Evolutionary conservation across 1,140 invertebrate species (phyloP).

Genomic region (Musca vetustissima): DNA sequence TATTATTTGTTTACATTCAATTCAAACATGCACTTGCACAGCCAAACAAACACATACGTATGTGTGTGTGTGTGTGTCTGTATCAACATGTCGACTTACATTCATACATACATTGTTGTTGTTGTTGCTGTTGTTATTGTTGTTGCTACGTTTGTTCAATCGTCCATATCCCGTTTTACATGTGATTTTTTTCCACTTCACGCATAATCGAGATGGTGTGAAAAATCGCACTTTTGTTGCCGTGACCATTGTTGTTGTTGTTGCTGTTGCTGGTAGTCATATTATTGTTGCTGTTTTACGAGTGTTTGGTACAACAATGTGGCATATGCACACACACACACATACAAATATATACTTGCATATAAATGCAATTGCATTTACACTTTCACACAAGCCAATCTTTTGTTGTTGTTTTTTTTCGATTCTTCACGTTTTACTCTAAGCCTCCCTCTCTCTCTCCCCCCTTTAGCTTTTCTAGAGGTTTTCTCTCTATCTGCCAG

Average conservation of each 20-base stretch:
- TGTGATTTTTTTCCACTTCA: conserved; percentile 21
- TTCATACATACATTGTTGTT: neutral
- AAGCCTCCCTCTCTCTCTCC: no score
- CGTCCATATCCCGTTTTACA: conserved; percentile 20
- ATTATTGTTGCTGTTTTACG: conserved; percentile 18
- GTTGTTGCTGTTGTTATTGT: conserved; percentile 9
- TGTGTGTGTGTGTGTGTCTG: neutral
- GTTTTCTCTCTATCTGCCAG: neutral
- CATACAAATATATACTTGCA: neutral
- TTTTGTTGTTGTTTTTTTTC: no score
- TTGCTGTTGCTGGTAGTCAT: no score
- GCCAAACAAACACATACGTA: neutral
- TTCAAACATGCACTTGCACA: neutral
- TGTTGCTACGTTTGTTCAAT: conserved; percentile 11
- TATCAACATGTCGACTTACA: neutral
- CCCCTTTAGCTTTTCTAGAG: no score
- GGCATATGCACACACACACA: neutral
- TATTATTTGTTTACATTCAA: conserved; percentile 3
- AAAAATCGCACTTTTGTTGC: conserved; percentile 19
- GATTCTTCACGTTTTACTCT: no score
- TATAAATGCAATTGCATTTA: conserved; percentile 10
- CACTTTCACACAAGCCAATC: neutral
- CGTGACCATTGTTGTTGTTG: conserved; percentile 4
- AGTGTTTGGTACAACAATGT: conserved; percentile 19
- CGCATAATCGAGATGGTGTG: conserved; percentile 24